phyloP scores from a whole-genome alignment of 2,113 vertebrate species.

The Caretta caretta region DNA sequence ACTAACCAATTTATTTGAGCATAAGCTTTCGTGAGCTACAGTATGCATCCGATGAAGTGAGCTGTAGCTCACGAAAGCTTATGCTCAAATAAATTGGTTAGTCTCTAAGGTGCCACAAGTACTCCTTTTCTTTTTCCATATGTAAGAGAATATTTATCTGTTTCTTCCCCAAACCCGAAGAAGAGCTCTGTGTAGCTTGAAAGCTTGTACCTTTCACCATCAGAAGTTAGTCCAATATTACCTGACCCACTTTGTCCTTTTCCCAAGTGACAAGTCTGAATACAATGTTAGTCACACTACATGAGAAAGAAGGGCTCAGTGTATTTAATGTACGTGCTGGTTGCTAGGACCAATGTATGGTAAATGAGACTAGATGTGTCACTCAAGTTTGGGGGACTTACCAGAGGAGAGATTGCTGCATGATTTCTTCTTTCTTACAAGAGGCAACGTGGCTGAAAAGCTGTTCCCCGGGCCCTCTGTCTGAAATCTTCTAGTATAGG shows the following conservation, averaged over 20 bases:
- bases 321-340: neutral
- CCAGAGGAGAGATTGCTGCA: neutral
- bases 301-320: neutral
- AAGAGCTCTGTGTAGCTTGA: neutral
- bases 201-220: neutral
- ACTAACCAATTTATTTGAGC: no score
- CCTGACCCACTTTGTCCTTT: neutral
- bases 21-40: no score
- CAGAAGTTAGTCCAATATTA: neutral
- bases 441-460: neutral
- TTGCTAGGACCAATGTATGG: neutral
- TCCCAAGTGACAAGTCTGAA: fast-evolving
- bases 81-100: no score
- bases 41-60: no score
- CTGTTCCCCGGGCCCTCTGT: neutral
- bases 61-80: no score
- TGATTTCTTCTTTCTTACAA: neutral
- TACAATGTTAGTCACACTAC: fast-evolving
- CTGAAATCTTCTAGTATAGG: neutral
- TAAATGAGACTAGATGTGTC: neutral
- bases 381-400: neutral
- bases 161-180: neutral
- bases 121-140: neutral
- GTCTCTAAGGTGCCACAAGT: no score
- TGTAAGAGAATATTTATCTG: neutral